Percentiles rank a stretch among this genome's conserved stretches.
Evolutionary conservation across 1,140 invertebrate genomes (phyloP).

Genomic region (Hypsibius dujardini): DNA sequence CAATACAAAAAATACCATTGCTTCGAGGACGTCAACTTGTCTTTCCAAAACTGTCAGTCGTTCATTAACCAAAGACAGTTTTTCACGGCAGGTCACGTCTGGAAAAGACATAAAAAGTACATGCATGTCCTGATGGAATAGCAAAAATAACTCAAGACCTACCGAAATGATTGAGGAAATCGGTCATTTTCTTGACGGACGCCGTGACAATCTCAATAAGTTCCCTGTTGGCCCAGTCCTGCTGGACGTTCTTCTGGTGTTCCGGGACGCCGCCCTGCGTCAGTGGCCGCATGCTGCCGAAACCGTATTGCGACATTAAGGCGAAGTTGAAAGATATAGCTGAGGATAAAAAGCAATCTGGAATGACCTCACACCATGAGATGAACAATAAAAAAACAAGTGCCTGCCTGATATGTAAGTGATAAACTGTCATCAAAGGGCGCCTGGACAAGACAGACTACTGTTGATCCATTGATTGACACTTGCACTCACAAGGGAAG

Average conservation of each 20-base stretch:
- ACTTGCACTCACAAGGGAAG: too few relatives aligned
- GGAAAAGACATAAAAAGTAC: slow-evolving; percentile 25
- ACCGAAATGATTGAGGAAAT: slow-evolving; percentile 97
- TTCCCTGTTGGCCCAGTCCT: slow-evolving; percentile 91
- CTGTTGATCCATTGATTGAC: too few relatives aligned
- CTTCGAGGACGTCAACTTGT: slow-evolving; percentile 91
- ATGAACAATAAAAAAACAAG: too few relatives aligned
- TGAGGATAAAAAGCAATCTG: too few relatives aligned
- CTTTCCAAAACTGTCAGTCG: slow-evolving; percentile 82
- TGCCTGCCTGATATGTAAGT: too few relatives aligned
- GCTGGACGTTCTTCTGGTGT: slow-evolving; percentile 13
- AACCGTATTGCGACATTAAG: slow-evolving; percentile 3
- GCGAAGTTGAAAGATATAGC: too few relatives aligned
- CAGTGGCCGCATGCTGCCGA: slow-evolving; percentile 12
- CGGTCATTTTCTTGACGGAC: slow-evolving; percentile 93
- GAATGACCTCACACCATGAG: too few relatives aligned
- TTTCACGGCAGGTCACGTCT: slow-evolving; percentile 85
- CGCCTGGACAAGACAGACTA: too few relatives aligned
- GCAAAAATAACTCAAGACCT: slow-evolving; percentile 30
- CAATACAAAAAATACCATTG: slow-evolving; percentile 76
- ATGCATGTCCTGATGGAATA: slow-evolving; percentile 18
- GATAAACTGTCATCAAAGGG: too few relatives aligned
- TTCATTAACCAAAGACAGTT: slow-evolving; percentile 79
- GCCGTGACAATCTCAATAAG: slow-evolving; percentile 96
- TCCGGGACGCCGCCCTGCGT: background rate